Evolutionary conservation across 2,888 invertebrate genomes (phyloP), one percentile per base, ranked within the genome.

Genomic region (Mimas tiliae): DNA sequence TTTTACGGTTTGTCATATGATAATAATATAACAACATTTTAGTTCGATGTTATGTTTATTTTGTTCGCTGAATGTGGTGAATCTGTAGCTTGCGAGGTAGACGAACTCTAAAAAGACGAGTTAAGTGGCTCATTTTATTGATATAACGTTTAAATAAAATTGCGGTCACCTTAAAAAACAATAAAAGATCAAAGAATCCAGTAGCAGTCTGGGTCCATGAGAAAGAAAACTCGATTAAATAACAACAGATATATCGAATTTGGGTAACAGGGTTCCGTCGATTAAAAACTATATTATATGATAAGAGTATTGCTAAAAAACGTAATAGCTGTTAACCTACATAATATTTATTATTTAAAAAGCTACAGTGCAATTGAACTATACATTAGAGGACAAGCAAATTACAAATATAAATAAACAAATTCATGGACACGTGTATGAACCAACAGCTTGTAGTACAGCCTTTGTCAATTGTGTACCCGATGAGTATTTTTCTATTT

Each of bases 141-240:
- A 88, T 89, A 86, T 80, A 87, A 77, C 85, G 84, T 86, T 88
- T 88, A 87, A 87, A 85, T 83, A 80, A 89, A 88, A 89, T 87
- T 90, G 85, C 84, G 87, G 87, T 84, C 86, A 84, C 80, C 79
- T 83, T 79, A 83, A 86, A 86, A 84, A 77, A 72, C 82, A 83
- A 84, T 87, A 88, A 90, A 87, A 83, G 72, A 71, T 75, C 79
- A 81, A 80, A 87, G 88, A 90, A 90, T 91, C 80, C 93, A 90
- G 93, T 91, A 93, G 93, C 93, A 81, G 83, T 81, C 82, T 81
- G 85, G 84, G 86, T 76, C 87, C 91, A 90, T 92, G 93, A 91
- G 92, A 93, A 93, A 91, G 91, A 88, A 81, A 83, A 81, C 83
- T 79, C 76, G 84, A 87, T 87, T 88, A 82, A 87, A 85, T 82